Base-by-base conservation (phyloP, 2,797 vertebrate genomes). In the Gastrophryne carolinensis region DNA sequence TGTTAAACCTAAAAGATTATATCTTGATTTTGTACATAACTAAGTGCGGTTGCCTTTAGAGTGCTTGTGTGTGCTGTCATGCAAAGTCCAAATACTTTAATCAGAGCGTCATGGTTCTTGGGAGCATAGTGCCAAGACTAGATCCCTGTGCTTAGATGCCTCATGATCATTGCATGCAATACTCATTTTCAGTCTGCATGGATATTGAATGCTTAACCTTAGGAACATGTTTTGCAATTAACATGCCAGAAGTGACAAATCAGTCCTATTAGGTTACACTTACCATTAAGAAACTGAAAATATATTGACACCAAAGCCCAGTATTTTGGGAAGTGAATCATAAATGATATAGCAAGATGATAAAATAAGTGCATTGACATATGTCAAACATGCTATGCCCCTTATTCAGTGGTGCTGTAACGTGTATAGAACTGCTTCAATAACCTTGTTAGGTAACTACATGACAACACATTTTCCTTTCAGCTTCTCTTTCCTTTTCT, bases 401-500 rank as follows among this genome's bases (percentile, higher is more conserved):
- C 53, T 3, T 74, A 13, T 11, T 39, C 66, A 4, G 0, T 69
- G 30, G 74, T 57, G 44, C 76, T 50, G 63, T 15, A 30, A 6
- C 57, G 37, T 15, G 7, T n/a, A 12, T 23, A 23, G 66, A 60
- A 17, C 6, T n/a, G 29, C 11, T 17, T 26, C 23, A 23, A 5
- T 80, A 27, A 32, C 17, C 12, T 0, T 0, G 3, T 2, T 4
- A 5, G 3, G 70, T 27, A 1, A 79, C 92, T 86, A 93, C 92
- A 93, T 93, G 73, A 93, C 54, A 54, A 91, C 88, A 8, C 92
- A 93, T 82, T 93, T 93, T 63, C 91, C 92, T 83, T 93, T 91
- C 70, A 93, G 90, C 64, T 92, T 93, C 79, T 93, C 91, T 80
- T 91, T 93, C 67, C 92, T 84, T 72, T 92, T 93, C 83, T 93